Evolutionary conservation across 2,888 invertebrate genomes (phyloP).

Genomic region (Biston betularia): DNA sequence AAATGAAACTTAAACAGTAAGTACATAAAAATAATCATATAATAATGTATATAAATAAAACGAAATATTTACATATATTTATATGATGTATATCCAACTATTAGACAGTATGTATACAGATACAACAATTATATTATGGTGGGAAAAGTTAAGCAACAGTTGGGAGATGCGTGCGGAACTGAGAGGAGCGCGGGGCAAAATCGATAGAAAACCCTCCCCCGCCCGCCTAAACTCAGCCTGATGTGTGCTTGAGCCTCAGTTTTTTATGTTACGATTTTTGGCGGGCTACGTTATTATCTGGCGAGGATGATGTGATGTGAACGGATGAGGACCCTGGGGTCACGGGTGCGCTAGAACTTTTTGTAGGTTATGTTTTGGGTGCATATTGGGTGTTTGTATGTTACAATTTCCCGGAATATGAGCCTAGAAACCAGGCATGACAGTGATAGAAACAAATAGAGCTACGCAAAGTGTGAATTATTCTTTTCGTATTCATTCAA

Average conservation of each 20-base stretch:
- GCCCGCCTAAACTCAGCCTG: slow-evolving; percentile 64
- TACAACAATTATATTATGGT: slow-evolving; percentile 31
- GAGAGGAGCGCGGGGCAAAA: slow-evolving; percentile 68
- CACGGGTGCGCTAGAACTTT: slow-evolving; percentile 15
- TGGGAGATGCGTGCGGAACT: slow-evolving; percentile 73
- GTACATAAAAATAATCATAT: too few relatives aligned
- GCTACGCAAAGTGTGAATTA: background rate
- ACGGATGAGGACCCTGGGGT: slow-evolving; percentile 31
- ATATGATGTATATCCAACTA: too few relatives aligned
- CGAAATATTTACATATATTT: too few relatives aligned
- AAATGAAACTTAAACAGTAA: too few relatives aligned
- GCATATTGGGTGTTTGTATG: slow-evolving; percentile 26
- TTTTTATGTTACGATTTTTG: slow-evolving; percentile 64
- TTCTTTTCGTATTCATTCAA: background rate
- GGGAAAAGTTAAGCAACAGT: slow-evolving; percentile 78
- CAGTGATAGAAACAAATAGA: slow-evolving; percentile 2
- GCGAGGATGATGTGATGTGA: slow-evolving; percentile 39
- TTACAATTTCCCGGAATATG: slow-evolving; percentile 7
- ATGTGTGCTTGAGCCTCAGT: slow-evolving; percentile 60
- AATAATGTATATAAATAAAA: too few relatives aligned
- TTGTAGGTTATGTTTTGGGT: slow-evolving; percentile 23
- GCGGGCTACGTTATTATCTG: slow-evolving; percentile 40
- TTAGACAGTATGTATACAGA: background rate
- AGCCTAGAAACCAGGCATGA: slow-evolving; percentile 1
- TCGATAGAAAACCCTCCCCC: slow-evolving; percentile 75